Conservation (phyloP, 2,113 vertebrate species). For the Lanius ludovicianus region DNA sequence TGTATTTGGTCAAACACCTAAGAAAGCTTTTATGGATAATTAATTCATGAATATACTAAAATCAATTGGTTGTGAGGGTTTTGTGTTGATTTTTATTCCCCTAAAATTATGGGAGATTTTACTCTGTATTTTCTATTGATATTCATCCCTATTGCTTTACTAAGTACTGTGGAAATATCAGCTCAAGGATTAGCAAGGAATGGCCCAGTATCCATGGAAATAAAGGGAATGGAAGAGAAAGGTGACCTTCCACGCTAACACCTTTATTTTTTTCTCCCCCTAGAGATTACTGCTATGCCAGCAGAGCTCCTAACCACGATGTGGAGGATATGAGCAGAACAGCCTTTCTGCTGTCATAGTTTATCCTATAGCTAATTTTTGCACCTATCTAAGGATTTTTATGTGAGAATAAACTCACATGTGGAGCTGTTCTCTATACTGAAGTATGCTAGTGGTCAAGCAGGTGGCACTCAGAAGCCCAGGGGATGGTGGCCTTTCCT, state of each 20-base stretch:
- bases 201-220: neutral
- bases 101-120: neutral
- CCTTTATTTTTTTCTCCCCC: neutral
- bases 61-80: neutral
- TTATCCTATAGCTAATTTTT: neutral
- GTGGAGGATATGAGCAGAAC: neutral
- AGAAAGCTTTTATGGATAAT: constrained; percentile 15
- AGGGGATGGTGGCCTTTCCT: neutral
- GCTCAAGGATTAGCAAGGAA: neutral
- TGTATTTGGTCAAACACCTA: neutral
- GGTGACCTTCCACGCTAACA: neutral
- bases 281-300: neutral
- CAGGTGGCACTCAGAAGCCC: neutral
- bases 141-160: neutral
- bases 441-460: neutral
- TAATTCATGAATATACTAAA: constrained; percentile 3
- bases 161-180: neutral
- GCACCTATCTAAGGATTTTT: neutral
- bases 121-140: neutral
- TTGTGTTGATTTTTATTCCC: neutral
- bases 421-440: neutral
- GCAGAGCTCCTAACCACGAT: neutral
- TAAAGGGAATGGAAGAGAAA: neutral
- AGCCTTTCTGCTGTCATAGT: neutral
- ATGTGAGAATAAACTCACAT: neutral